Conservation (phyloP, 2,797 vertebrate species). For the Zenarchopterus dispar region DNA sequence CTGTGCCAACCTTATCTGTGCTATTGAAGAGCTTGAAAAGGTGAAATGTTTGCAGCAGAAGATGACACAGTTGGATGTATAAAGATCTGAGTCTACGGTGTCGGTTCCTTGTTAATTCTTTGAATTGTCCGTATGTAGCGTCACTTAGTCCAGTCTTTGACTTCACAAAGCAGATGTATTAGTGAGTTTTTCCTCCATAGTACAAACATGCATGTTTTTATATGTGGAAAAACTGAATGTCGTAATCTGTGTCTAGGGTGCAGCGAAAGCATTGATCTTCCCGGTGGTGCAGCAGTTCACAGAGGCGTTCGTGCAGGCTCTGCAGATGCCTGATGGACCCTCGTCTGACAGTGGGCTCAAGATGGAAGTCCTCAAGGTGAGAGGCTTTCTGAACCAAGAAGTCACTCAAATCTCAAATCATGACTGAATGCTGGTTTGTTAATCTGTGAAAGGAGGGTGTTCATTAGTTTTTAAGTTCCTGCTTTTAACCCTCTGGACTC, state of each 20-base stretch:
- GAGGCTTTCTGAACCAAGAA: not conserved
- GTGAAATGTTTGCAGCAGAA: constrained; percentile 61
- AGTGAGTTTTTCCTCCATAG: no score
- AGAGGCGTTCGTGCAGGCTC: constrained; percentile 94
- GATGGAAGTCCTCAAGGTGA: constrained; percentile 98
- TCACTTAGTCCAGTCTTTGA: no score
- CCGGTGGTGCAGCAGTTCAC: constrained; percentile 99
- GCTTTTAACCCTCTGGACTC: no score
- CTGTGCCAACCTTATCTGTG: constrained; percentile 98
- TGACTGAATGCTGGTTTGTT: no score
- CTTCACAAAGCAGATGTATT: no score
- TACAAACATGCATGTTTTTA: not conserved
- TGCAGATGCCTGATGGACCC: constrained; percentile 95
- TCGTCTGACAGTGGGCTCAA: constrained; percentile 96
- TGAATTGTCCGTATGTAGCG: no score
- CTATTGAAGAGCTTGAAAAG: constrained; percentile 97
- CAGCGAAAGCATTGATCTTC: constrained; percentile 94
- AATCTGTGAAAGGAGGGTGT: no score
- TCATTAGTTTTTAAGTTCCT: no score
- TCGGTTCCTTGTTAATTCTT: no score
- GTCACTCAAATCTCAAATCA: no score
- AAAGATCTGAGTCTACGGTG: no score
- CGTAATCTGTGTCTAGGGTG: constrained; percentile 82
- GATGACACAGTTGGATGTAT: not conserved
- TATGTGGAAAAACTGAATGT: not conserved